phyloP scores from a whole-genome alignment of 2,888 invertebrate genomes.

The Phortica magna region DNA sequence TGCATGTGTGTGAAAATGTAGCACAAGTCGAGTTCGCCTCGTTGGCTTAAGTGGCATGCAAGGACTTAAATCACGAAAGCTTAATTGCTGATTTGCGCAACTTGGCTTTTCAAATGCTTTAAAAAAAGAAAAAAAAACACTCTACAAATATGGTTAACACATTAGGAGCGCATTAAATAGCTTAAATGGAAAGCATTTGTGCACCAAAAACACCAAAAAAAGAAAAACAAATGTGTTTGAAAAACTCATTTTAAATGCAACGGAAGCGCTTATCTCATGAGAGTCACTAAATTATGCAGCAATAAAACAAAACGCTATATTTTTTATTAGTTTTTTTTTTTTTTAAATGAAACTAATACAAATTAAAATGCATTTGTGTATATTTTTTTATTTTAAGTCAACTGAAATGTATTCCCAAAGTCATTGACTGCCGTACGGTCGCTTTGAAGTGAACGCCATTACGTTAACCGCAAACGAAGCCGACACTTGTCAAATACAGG shows the following conservation, averaged over 20 bases:
- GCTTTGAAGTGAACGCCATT: conserved; percentile 2
- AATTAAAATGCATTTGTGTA: conserved; percentile 1
- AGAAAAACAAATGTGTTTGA: too few relatives aligned
- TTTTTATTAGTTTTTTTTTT: not conserved
- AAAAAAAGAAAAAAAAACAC: not conserved
- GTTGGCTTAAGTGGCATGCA: conserved; percentile 30
- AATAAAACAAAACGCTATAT: too few relatives aligned
- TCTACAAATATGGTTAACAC: not conserved
- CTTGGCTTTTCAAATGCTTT: not conserved
- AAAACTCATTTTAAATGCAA: too few relatives aligned
- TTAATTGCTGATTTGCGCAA: conserved; percentile 4
- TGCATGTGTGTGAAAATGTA: not conserved
- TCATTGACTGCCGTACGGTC: not conserved
- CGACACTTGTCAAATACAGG: conserved; percentile 15
- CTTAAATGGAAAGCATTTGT: not conserved
- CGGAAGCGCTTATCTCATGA: too few relatives aligned
- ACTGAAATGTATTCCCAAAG: not conserved
- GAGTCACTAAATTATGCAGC: too few relatives aligned
- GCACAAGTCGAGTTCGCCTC: conserved; percentile 11
- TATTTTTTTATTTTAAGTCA: not conserved
- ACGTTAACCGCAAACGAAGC: conserved; percentile 20
- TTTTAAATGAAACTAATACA: not conserved
- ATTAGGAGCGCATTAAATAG: not conserved
- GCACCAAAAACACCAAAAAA: too few relatives aligned
- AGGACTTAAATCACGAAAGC: conserved; percentile 26